phyloP scores from a whole-genome alignment of 2,888 invertebrate genomes.

The Zelleria hepariella region DNA sequence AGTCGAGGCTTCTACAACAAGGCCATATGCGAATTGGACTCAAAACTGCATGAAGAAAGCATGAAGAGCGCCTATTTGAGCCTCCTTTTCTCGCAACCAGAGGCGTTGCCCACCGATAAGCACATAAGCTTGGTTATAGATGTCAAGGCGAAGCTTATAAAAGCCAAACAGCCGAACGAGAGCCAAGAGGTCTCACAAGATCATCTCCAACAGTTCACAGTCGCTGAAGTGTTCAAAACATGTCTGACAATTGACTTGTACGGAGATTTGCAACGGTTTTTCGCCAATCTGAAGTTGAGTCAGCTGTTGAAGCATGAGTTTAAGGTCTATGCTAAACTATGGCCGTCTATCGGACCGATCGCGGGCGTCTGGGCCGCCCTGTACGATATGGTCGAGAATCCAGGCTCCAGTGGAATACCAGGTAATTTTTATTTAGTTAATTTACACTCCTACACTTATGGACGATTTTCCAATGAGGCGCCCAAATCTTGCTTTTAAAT shows the following conservation, averaged over 20 bases:
- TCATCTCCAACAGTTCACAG: slow-evolving; percentile 31
- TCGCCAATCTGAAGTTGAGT: slow-evolving; percentile 40
- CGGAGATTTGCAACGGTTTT: slow-evolving; percentile 32
- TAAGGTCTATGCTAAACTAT: slow-evolving; percentile 38
- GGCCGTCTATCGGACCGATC: slow-evolving; percentile 48
- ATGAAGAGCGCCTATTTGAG: slow-evolving; percentile 45
- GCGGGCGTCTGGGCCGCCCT: slow-evolving; percentile 46
- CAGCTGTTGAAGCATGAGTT: slow-evolving; percentile 47
- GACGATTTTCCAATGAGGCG: no score
- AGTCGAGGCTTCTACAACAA: slow-evolving; percentile 52
- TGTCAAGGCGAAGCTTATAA: slow-evolving; percentile 46
- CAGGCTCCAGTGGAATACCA: slow-evolving; percentile 12
- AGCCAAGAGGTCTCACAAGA: slow-evolving; percentile 17
- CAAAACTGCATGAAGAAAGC: slow-evolving; percentile 33
- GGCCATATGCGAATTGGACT: slow-evolving; percentile 52
- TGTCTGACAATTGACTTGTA: slow-evolving; percentile 25
- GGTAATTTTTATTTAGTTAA: background rate
- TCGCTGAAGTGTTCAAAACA: slow-evolving; percentile 31
- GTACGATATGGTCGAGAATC: slow-evolving; percentile 25
- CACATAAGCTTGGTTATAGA: slow-evolving; percentile 55
- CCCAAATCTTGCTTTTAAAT: no score
- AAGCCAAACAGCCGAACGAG: slow-evolving; percentile 18
- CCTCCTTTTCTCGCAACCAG: slow-evolving; percentile 32
- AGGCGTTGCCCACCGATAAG: slow-evolving; percentile 36
- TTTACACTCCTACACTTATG: no score